phyloP scores from a whole-genome alignment of 2,113 vertebrate species.

The Atherinomorus stipes region DNA sequence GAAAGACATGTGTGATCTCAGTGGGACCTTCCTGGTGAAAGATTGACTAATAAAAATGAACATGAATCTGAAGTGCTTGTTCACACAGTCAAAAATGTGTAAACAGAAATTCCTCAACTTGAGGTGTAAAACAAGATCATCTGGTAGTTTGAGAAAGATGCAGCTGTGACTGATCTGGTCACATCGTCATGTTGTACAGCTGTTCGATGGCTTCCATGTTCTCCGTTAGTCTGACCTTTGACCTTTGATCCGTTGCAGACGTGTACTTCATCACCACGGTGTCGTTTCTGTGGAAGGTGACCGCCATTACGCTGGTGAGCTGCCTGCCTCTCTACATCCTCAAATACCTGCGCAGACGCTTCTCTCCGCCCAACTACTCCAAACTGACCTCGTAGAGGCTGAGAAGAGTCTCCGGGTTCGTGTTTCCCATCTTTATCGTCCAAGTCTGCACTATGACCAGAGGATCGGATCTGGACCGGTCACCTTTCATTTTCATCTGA shows the following conservation, averaged over 20 bases:
- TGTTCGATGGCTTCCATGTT: no score
- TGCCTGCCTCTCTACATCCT: conserved; percentile 97
- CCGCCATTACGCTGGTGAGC: conserved; percentile 96
- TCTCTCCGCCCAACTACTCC: conserved; percentile 97
- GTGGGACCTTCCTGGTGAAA: no score
- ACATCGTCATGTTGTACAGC: no score
- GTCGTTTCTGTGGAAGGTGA: conserved; percentile 98
- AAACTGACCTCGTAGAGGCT: conserved; percentile 91
- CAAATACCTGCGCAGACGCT: conserved; percentile 95
- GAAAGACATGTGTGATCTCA: no score
- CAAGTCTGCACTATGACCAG: conserved; percentile 27
- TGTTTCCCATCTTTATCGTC: conserved; percentile 17
- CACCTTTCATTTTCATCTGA: conserved; percentile 39
- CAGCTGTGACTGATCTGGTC: no score
- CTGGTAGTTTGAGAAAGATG: no score
- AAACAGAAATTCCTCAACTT: neutral
- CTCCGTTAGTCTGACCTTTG: neutral
- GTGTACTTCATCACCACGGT: conserved; percentile 95
- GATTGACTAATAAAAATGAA: no score
- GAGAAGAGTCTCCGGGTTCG: conserved; percentile 6
- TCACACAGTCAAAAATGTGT: neutral
- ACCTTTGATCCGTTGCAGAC: conserved; percentile 80
- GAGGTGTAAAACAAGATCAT: no score
- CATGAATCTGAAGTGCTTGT: no score
- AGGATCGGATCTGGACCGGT: conserved; percentile 26